Conservation (phyloP, 2,888 invertebrate species). For the Caenorhabditis afra region DNA sequence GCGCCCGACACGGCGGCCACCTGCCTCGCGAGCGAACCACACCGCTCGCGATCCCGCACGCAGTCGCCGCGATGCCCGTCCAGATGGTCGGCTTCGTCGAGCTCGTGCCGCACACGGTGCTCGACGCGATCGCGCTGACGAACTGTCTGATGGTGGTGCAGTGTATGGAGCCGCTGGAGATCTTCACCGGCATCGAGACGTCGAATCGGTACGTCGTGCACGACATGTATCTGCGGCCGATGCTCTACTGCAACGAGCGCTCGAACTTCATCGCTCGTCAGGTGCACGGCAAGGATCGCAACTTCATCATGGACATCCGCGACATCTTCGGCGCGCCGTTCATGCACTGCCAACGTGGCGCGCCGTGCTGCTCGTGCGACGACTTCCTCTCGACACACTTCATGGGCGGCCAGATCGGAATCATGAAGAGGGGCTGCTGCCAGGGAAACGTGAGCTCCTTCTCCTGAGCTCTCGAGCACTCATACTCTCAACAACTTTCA, state of each 20-base stretch:
- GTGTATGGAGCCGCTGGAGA: constrained; percentile 36
- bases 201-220: constrained; percentile 43
- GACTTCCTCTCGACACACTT: constrained; percentile 17
- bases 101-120: constrained; percentile 34
- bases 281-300: constrained; percentile 10
- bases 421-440: constrained; percentile 32
- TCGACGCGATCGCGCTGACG: constrained; percentile 38
- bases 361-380: constrained; percentile 22
- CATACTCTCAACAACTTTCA: background rate
- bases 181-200: constrained; percentile 41
- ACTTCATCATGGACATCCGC: constrained; percentile 35
- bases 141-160: constrained; percentile 38
- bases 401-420: constrained; percentile 23
- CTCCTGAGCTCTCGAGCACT: no score
- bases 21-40: constrained; percentile 3
- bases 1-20: constrained; percentile 9
- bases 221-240: constrained; percentile 44
- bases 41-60: constrained; percentile 21
- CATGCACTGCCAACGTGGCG: constrained; percentile 14
- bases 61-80: constrained; percentile 30
- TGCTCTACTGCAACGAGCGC: constrained; percentile 37
- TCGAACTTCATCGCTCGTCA: constrained; percentile 14
- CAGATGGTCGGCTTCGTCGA: constrained; percentile 25
- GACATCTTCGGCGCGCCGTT: constrained; percentile 31
- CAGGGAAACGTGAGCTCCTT: constrained; percentile 16